Evolutionary conservation across 2,113 vertebrate species (phyloP).

Genomic region (Cairina moschata): DNA sequence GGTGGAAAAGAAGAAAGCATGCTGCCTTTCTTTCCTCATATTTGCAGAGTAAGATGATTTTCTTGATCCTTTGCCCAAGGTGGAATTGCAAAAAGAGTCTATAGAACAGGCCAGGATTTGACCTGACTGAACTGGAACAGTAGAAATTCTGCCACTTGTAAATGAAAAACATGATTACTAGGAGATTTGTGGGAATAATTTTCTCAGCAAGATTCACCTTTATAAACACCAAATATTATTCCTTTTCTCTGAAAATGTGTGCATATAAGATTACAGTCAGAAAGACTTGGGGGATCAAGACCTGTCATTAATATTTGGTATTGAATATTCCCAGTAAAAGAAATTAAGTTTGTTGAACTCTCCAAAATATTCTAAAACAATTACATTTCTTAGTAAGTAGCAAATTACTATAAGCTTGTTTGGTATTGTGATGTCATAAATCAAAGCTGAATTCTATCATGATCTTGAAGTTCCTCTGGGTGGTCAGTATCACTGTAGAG

Average conservation of each 20-base stretch:
- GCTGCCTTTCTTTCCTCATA: background rate
- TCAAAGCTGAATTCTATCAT: slow-evolving; percentile 36
- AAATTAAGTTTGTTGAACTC: background rate
- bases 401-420: slow-evolving; percentile 28
- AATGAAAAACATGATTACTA: background rate
- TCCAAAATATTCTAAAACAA: slow-evolving; percentile 49
- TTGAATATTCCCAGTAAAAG: slow-evolving; percentile 50
- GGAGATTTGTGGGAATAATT: background rate
- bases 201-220: background rate
- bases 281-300: background rate
- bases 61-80: background rate
- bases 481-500: background rate
- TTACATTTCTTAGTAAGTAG: slow-evolving; percentile 36
- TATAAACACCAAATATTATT: background rate
- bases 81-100: background rate
- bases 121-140: background rate
- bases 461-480: slow-evolving; percentile 4
- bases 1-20: background rate
- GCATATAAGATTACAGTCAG: slow-evolving; percentile 1
- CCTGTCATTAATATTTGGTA: slow-evolving; percentile 36
- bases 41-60: background rate
- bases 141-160: background rate
- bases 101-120: background rate
- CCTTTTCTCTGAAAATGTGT: background rate
- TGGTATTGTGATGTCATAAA: slow-evolving; percentile 43